Conservation (phyloP, 2,113 vertebrate genomes). For the Scomber japonicus region DNA sequence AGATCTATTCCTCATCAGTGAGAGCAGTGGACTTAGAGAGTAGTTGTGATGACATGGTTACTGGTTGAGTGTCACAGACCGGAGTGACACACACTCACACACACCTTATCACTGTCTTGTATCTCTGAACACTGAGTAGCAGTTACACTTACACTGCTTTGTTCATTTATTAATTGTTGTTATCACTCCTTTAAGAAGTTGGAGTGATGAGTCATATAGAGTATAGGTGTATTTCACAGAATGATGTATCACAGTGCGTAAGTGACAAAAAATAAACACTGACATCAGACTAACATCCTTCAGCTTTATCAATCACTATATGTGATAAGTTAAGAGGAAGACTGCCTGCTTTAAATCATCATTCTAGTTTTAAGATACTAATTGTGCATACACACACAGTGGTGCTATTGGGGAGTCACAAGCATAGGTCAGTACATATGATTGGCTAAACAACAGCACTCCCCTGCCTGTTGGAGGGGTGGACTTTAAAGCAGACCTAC, state of each 20-base stretch:
- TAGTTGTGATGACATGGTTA: conserved; percentile 9
- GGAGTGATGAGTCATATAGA: background rate
- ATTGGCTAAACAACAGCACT: conserved; percentile 61
- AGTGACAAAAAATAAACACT: background rate
- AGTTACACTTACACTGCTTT: background rate
- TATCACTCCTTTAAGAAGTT: background rate
- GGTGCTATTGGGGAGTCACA: conserved; percentile 13
- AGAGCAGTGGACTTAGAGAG: conserved; percentile 28
- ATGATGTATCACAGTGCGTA: background rate
- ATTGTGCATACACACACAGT: background rate
- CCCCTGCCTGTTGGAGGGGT: conserved; percentile 15
- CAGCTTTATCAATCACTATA: background rate
- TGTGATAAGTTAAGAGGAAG: background rate
- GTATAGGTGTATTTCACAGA: background rate
- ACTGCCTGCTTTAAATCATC: background rate
- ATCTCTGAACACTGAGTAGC: background rate
- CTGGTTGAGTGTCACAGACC: background rate
- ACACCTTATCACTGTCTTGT: background rate
- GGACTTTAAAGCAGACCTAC: conserved; percentile 56
- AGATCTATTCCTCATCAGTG: conserved; percentile 10
- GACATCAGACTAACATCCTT: background rate
- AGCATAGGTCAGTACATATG: conserved; percentile 16
- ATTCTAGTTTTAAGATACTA: background rate
- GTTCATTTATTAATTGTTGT: background rate
- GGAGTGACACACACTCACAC: conserved; percentile 18